These are phyloP conservation scores for Aricia artaxerxes DNA, from an alignment of 2,888 invertebrate genomes.

Conservation along the genomic window DNA sequence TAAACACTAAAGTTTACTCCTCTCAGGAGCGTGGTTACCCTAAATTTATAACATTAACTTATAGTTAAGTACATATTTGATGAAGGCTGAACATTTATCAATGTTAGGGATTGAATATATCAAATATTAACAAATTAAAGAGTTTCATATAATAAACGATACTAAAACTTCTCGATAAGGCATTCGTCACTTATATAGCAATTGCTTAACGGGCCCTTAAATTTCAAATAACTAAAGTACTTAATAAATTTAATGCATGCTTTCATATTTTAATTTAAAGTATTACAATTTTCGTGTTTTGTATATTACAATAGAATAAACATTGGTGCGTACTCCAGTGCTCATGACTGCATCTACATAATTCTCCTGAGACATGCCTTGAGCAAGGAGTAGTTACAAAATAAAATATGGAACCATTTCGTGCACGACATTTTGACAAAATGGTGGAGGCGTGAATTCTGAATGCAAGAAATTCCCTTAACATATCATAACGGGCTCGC, in stretches of 20 bases:
- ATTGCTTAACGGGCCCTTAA: too few species aligned
- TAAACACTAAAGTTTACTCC: conserved; percentile 22
- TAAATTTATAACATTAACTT: conserved; percentile 23
- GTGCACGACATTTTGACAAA: conserved; percentile 34
- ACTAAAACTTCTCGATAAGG: too few species aligned
- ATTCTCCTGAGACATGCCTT: background rate
- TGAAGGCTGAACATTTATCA: conserved; percentile 6
- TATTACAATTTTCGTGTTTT: background rate
- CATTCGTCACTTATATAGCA: too few species aligned
- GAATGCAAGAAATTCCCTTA: conserved; percentile 39
- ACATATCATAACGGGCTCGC: conserved; percentile 40
- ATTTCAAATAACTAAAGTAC: too few species aligned
- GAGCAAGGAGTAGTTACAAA: conserved; percentile 12
- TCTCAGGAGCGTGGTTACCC: conserved; percentile 13
- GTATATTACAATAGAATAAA: background rate
- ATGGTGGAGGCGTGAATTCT: conserved; percentile 32
- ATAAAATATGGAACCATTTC: conserved; percentile 31
- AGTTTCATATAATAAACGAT: too few species aligned
- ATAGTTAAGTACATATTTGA: background rate
- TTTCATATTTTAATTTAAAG: background rate
- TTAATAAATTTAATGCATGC: too few species aligned
- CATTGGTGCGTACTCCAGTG: background rate
- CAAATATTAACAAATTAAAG: background rate
- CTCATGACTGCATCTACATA: background rate
- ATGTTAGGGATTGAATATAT: background rate